These are phyloP conservation scores for Rhaphigaster nebulosa DNA, from an alignment of 2,888 invertebrate genomes.

Conservation along the genomic window DNA sequence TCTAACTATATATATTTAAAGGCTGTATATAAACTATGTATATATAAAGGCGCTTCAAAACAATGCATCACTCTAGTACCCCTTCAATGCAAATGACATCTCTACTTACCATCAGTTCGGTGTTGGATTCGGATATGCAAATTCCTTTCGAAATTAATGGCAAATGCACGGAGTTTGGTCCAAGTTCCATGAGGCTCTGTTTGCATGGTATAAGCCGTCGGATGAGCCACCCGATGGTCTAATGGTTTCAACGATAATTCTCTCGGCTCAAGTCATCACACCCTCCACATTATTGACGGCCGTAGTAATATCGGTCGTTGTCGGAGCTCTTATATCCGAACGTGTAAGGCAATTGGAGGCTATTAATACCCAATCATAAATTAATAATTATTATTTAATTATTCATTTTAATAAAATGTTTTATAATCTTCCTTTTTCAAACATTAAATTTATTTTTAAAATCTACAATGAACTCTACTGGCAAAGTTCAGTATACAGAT, in stretches of 20 bases:
- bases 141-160: not conserved
- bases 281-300: not conserved
- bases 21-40: no score
- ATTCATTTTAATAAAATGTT: no score
- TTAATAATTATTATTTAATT: no score
- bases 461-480: no score
- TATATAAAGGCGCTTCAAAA: no score
- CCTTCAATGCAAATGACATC: not conserved
- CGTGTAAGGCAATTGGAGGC: not conserved
- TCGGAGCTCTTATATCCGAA: not conserved
- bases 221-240: not conserved
- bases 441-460: no score
- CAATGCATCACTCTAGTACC: not conserved
- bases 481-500: no score
- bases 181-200: not conserved
- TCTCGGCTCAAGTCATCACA: not conserved
- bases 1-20: no score
- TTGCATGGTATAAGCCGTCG: not conserved
- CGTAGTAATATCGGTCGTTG: not conserved
- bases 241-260: not conserved
- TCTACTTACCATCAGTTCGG: not conserved
- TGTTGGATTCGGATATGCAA: not conserved
- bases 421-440: no score
- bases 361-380: not conserved
- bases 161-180: not conserved